Conservation (phyloP, 2,113 vertebrate genomes). For the Thunnus maccoyii region DNA sequence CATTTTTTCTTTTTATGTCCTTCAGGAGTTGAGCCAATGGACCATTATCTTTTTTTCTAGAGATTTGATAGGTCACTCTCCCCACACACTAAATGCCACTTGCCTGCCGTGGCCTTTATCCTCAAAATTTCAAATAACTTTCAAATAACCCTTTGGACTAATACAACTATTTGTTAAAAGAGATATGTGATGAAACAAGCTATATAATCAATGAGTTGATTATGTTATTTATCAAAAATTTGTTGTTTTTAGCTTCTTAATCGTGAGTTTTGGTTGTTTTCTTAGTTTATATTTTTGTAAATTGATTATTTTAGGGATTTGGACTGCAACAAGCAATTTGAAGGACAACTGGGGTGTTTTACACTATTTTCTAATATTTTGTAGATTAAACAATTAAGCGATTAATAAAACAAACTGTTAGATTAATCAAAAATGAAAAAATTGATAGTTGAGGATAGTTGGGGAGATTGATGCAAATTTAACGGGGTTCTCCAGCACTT, state of each 20-base stretch:
- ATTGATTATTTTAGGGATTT: no score
- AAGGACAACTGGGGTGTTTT: no score
- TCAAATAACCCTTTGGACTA: no score
- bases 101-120: not conserved
- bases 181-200: no score
- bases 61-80: slow-evolving; percentile 27
- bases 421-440: not conserved
- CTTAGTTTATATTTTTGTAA: no score
- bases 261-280: no score
- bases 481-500: not conserved
- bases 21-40: slow-evolving; percentile 68
- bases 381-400: not conserved
- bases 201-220: no score
- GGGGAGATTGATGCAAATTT: not conserved
- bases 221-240: no score
- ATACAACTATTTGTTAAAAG: no score
- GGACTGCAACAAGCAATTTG: not conserved
- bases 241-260: no score
- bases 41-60: slow-evolving; percentile 70
- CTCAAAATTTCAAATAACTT: not conserved
- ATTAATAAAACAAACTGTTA: not conserved
- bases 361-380: no score
- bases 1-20: slow-evolving; percentile 73
- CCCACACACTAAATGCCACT: not conserved
- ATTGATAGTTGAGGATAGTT: not conserved